Evolutionary conservation across 2,888 invertebrate species (phyloP).

Genomic region (Ellobium chinense): DNA sequence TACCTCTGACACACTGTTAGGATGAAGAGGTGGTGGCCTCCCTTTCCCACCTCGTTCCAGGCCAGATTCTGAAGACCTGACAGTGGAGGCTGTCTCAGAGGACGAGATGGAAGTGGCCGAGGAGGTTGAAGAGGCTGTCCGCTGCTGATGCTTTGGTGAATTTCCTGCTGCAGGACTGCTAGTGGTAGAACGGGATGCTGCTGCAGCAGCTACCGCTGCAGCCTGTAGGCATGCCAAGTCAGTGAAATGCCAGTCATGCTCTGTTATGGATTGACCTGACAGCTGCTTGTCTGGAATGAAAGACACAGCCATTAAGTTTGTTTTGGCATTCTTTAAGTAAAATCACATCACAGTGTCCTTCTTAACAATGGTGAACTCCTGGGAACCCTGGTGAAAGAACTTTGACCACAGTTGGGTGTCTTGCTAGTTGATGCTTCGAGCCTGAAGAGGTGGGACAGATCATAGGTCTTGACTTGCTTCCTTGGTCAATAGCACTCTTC

Average conservation of each 20-base stretch:
- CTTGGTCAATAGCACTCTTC: too few relatives aligned
- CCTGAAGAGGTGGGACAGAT: too few relatives aligned
- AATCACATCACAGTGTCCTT: too few relatives aligned
- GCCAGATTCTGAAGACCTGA: conserved; percentile 7
- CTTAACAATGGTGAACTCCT: too few relatives aligned
- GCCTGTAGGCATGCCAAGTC: conserved; percentile 77
- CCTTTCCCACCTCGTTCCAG: background rate
- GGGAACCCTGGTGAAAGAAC: too few relatives aligned
- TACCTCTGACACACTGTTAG: conserved; percentile 75
- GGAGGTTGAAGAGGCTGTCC: conserved; percentile 74
- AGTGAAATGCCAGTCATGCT: conserved; percentile 90
- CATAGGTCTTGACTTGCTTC: too few relatives aligned
- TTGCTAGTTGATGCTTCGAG: too few relatives aligned
- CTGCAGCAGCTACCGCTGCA: conserved; percentile 52
- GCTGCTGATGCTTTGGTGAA: conserved; percentile 61
- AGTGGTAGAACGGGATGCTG: conserved; percentile 76
- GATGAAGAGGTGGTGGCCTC: conserved; percentile 76
- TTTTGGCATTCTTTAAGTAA: too few relatives aligned
- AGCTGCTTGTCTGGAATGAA: conserved; percentile 85
- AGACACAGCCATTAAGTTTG: too few relatives aligned
- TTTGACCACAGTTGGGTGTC: too few relatives aligned
- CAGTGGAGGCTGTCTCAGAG: background rate
- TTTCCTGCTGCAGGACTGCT: conserved; percentile 54
- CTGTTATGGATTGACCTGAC: conserved; percentile 81
- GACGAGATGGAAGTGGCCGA: conserved; percentile 50